Evolutionary conservation across 2,888 invertebrate species (phyloP), one percentile per base, ranked within the genome.

Genomic region (Epirrita christyi): DNA sequence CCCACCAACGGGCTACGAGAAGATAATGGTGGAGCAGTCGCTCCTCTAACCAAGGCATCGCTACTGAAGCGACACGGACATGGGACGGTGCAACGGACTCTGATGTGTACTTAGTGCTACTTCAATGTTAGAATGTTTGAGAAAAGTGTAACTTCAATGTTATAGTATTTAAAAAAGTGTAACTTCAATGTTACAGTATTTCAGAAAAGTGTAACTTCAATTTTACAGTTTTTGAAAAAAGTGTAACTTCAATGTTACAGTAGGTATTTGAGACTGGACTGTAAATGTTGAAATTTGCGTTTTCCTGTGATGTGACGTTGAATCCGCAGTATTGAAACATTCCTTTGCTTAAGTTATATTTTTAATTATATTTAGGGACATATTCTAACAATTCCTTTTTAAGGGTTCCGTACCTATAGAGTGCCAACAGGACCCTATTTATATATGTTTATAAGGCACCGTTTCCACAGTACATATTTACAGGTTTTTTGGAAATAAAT

Each of bases 1-100:
- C 0, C 96, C 97, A 36, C 97, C 97, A 0, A 92, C 94, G 48
- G 99, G 98, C 37, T 99, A 96, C 81, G 98, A 98, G 73, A 96
- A 96, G 86, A 98, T 99, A 67, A 97, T 99, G 96, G 93, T 98
- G 61, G 99, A 99, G 85, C 98, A 99, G 85, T 98, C 98, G 1
- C 93, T 99, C 51, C 95, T 99, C 70, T 99, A 96, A 95, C 92
- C 72, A 60, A 76, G 11, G 42, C 50, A 47, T 13, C 59, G 59
- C 37, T 63, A 66, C 51, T 51, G 56, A 65, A 42, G 48, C 15
- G 50, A 44, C 66, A 61, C 60, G 69, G 72, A 81, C 73, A 68
- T 62, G 65, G 55, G 47, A 47, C 36, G 38, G 42, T 58, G 40
- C 29, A 51, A 52, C 27, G 57, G 56, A 56, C 60, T 48, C 28